A percentile compares a stretch with the other conserved stretches of the same genome.
These are phyloP conservation scores for Anagyrus pseudococci DNA, from an alignment of 2,888 invertebrate species.

Conservation along the genomic window DNA sequence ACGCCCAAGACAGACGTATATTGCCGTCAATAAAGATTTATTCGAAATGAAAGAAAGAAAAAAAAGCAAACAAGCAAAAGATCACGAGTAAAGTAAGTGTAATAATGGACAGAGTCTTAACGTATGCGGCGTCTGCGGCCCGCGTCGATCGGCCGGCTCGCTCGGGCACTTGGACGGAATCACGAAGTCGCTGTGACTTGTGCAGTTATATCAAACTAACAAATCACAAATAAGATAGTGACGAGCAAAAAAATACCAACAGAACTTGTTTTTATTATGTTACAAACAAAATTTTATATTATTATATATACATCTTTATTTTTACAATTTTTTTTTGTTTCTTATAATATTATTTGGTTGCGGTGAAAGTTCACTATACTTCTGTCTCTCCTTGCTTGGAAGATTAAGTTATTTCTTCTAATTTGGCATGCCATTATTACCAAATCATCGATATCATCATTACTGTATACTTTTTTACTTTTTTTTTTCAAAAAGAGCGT, in stretches of 20 bases:
- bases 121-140: conserved; percentile 50
- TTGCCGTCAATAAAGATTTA: conserved; percentile 3
- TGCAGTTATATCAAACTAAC: conserved; percentile 62
- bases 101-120: too few species aligned
- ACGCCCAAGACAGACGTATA: conserved; percentile 20
- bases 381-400: conserved; percentile 58
- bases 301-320: conserved; percentile 21
- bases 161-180: conserved; percentile 38
- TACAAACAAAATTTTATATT: conserved; percentile 46
- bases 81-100: too few species aligned
- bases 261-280: too few species aligned
- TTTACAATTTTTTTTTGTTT: too few species aligned
- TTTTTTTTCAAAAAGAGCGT: conserved; percentile 36
- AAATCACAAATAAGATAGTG: conserved; percentile 48
- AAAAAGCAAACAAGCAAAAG: too few species aligned
- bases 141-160: conserved; percentile 33
- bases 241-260: conserved; percentile 31
- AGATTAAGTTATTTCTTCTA: conserved; percentile 60
- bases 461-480: conserved; percentile 34
- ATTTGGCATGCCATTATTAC: conserved; percentile 60
- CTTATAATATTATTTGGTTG: conserved; percentile 59
- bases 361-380: conserved; percentile 59
- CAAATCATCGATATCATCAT: conserved; percentile 53
- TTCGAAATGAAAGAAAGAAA: conserved; percentile 1
- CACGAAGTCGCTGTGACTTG: conserved; percentile 55